Conservation (phyloP, 2,797 vertebrate species). For the Rhinella marina region DNA sequence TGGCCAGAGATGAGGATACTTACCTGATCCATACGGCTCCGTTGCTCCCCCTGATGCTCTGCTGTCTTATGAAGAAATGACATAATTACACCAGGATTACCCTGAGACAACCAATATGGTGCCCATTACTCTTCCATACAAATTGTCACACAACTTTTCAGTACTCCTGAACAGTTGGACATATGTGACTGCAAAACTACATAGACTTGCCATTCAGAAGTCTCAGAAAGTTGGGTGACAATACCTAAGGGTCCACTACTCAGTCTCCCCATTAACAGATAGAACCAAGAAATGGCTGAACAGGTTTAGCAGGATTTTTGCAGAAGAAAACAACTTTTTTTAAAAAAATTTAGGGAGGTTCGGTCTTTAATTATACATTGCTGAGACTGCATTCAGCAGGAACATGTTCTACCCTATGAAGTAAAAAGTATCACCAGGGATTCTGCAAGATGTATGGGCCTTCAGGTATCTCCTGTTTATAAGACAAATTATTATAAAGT, state of each 20-base stretch:
- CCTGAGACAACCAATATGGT: too few species aligned
- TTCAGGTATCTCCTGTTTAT: slow-evolving; percentile 38
- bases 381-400: not conserved
- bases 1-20: too few species aligned
- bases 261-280: not conserved
- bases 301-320: not conserved
- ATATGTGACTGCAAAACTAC: too few species aligned
- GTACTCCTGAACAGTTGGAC: too few species aligned
- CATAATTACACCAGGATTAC: too few species aligned
- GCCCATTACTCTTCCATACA: too few species aligned
- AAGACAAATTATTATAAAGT: slow-evolving; percentile 49
- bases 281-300: not conserved
- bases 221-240: not conserved
- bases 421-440: slow-evolving; percentile 25
- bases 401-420: not conserved
- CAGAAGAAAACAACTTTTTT: not conserved
- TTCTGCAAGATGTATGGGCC: slow-evolving; percentile 5
- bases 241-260: not conserved
- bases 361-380: not conserved
- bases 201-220: not conserved
- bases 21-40: too few species aligned
- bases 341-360: not conserved
- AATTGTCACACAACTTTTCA: too few species aligned
- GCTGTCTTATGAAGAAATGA: too few species aligned
- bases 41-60: too few species aligned